phyloP scores from a whole-genome alignment of 2,797 vertebrate species.

The Silurus aristotelis region DNA sequence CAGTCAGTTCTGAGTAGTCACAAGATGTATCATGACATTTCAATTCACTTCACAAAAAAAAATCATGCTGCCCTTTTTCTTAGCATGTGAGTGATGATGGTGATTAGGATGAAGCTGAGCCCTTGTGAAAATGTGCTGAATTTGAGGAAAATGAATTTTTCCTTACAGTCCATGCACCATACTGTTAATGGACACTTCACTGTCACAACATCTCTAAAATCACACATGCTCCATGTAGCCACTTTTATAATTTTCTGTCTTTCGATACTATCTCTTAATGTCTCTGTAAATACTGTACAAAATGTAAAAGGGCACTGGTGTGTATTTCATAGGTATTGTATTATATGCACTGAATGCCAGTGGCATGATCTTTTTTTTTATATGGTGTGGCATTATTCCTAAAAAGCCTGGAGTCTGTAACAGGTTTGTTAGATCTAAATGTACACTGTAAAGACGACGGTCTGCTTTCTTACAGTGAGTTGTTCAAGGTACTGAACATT shows the following conservation, averaged over 20 bases:
- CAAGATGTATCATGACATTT: slow-evolving; percentile 1
- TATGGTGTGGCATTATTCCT: slow-evolving; percentile 34
- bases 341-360: slow-evolving; percentile 37
- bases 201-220: slow-evolving; percentile 24
- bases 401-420: slow-evolving; percentile 10
- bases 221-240: slow-evolving; percentile 40
- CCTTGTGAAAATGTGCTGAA: neutral
- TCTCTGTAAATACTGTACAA: slow-evolving; percentile 50
- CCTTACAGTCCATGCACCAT: neutral
- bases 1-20: slow-evolving; percentile 14
- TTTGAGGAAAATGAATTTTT: neutral
- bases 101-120: neutral
- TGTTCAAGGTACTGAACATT: neutral
- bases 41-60: neutral
- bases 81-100: neutral
- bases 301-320: slow-evolving; percentile 32
- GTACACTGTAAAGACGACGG: neutral
- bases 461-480: neutral
- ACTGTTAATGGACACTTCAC: neutral
- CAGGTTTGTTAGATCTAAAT: slow-evolving; percentile 7
- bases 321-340: slow-evolving; percentile 27
- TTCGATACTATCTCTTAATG: slow-evolving; percentile 28
- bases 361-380: slow-evolving; percentile 32
- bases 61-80: neutral
- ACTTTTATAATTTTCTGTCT: slow-evolving; percentile 38